Conservation (phyloP, 2,113 vertebrate genomes). For the Nerophis lumbriciformis region DNA sequence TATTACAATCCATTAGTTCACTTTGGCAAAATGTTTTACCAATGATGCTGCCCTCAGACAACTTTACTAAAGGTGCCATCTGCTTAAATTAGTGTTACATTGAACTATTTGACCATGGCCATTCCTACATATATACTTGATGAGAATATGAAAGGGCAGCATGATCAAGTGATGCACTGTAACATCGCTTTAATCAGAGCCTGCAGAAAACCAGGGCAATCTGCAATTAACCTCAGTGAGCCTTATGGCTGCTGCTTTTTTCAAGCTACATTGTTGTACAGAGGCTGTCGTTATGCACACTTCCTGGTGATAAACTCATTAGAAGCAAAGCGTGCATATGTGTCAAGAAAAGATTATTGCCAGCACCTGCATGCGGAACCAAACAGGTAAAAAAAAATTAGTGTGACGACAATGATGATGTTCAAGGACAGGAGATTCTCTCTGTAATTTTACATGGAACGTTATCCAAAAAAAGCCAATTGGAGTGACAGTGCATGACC, state of each 20-base stretch:
- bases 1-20: neutral
- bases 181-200: constrained; percentile 48
- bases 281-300: neutral
- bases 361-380: neutral
- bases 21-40: neutral
- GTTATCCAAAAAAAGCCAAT: neutral
- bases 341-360: neutral
- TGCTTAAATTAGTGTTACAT: neutral
- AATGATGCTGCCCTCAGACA: neutral
- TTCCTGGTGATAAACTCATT: neutral
- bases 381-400: neutral
- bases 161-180: constrained; percentile 16
- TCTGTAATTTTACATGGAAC: neutral
- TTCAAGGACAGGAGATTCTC: neutral
- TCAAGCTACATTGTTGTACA: constrained; percentile 9
- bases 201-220: constrained; percentile 47
- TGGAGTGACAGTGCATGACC: neutral
- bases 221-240: constrained; percentile 50
- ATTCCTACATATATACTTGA: neutral
- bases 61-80: neutral
- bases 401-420: neutral
- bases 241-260: constrained; percentile 28
- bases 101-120: neutral
- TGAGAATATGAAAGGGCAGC: neutral
- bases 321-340: neutral